Evolutionary conservation across 2,888 invertebrate species (phyloP).

Genomic region (Spicauda simplicius): DNA sequence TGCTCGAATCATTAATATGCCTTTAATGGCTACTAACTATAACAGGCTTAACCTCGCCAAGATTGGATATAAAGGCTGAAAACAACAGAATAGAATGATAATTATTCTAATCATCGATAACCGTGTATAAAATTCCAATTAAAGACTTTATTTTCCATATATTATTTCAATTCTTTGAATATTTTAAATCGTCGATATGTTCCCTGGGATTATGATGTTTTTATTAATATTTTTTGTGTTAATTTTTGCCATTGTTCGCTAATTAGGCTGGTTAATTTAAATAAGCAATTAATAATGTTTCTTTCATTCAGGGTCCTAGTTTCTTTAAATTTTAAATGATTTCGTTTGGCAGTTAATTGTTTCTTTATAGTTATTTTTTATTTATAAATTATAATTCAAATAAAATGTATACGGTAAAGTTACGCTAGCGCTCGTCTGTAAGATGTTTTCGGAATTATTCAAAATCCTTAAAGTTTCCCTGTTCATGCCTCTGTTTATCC

Average conservation of each 20-base stretch:
- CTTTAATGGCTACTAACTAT: neutral
- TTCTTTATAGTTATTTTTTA: neutral
- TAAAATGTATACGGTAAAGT: neutral
- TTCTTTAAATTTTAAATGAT: neutral
- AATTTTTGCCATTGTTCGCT: slow-evolving; percentile 25
- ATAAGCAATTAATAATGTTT: slow-evolving; percentile 15
- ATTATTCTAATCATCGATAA: slow-evolving; percentile 11
- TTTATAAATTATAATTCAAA: neutral
- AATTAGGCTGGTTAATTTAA: slow-evolving; percentile 18
- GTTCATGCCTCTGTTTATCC: slow-evolving; percentile 25
- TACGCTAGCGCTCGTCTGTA: too few relatives aligned
- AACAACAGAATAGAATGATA: slow-evolving; percentile 6
- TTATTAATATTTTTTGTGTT: slow-evolving; percentile 11
- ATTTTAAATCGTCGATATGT: neutral
- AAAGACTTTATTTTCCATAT: slow-evolving; percentile 2
- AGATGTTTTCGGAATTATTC: neutral
- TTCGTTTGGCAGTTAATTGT: slow-evolving; percentile 6
- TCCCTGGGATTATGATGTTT: slow-evolving; percentile 1
- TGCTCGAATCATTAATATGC: neutral
- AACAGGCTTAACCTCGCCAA: neutral
- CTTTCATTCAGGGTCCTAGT: neutral
- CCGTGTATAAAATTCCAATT: slow-evolving; percentile 20
- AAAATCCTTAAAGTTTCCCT: slow-evolving; percentile 8
- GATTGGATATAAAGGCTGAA: neutral
- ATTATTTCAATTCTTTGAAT: slow-evolving; percentile 13